Conservation (phyloP, 2,113 vertebrate species). For the Myodes glareolus region DNA sequence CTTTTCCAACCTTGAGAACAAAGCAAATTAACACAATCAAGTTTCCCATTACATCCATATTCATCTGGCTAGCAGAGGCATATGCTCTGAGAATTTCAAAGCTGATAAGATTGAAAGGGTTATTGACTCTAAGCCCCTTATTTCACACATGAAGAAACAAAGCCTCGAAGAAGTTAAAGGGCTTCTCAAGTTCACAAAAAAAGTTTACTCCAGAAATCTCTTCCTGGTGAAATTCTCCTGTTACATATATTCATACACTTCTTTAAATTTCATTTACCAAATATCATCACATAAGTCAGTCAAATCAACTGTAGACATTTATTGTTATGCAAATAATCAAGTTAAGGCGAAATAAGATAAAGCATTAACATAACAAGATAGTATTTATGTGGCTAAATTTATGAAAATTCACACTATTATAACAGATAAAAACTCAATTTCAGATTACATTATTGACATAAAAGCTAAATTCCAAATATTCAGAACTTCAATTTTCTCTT, state of each 20-base stretch:
- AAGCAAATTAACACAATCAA: not conserved
- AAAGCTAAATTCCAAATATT: constrained; percentile 23
- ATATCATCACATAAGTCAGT: not conserved
- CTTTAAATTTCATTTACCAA: not conserved
- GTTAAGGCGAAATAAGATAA: not conserved
- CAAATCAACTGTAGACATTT: not conserved
- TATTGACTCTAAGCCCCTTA: constrained; percentile 36
- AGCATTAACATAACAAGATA: not conserved
- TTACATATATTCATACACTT: not conserved
- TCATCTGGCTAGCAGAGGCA: not conserved
- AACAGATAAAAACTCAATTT: not conserved
- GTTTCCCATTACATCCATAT: not conserved
- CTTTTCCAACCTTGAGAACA: not conserved
- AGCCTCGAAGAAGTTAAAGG: not conserved
- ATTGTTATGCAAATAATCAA: not conserved
- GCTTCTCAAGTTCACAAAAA: not conserved
- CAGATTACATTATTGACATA: not conserved
- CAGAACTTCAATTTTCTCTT: not conserved
- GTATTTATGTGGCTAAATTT: not conserved
- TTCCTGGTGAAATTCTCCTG: not conserved
- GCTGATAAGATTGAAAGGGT: constrained; percentile 12
- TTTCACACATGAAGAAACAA: constrained; percentile 44
- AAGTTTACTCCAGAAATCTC: not conserved
- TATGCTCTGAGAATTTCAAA: constrained; percentile 9
- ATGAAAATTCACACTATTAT: not conserved